phyloP scores from a whole-genome alignment of 1,140 invertebrate species.

The Drosophila nigrodunni region DNA sequence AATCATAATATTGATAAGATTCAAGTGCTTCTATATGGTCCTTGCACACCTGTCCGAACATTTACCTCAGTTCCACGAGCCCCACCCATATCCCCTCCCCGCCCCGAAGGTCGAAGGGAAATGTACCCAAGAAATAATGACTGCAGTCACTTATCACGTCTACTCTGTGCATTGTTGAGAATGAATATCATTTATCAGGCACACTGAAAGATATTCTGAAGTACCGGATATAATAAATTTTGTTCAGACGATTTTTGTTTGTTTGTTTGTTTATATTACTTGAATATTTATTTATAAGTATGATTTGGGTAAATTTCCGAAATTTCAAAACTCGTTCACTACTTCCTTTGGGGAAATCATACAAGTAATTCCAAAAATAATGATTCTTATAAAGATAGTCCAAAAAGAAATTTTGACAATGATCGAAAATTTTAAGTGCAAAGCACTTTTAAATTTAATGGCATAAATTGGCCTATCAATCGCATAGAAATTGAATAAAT shows the following conservation, averaged over 20 bases:
- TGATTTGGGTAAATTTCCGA: too few species aligned
- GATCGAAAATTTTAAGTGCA: too few species aligned
- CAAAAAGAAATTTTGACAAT: too few species aligned
- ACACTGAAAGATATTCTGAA: slow-evolving; percentile 20
- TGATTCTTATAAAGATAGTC: too few species aligned
- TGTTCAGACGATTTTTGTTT: too few species aligned
- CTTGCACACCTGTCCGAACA: slow-evolving; percentile 61
- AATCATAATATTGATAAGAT: slow-evolving; percentile 54
- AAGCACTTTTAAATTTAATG: too few species aligned
- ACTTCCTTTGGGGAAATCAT: too few species aligned
- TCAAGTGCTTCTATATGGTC: slow-evolving; percentile 12
- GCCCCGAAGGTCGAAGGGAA: slow-evolving; percentile 56
- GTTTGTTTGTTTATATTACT: neutral
- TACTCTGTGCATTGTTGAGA: slow-evolving; percentile 6
- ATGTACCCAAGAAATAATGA: slow-evolving; percentile 64
- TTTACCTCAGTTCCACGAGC: neutral
- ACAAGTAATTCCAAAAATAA: too few species aligned
- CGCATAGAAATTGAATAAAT: neutral
- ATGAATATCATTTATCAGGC: neutral
- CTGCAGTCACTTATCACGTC: slow-evolving; percentile 27
- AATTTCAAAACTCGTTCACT: too few species aligned
- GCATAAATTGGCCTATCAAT: too few species aligned
- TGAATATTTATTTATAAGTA: too few species aligned
- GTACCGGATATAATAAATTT: neutral
- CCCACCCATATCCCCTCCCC: neutral